Conservation (phyloP, 1,140 invertebrate species). For the Phortica variegata region DNA sequence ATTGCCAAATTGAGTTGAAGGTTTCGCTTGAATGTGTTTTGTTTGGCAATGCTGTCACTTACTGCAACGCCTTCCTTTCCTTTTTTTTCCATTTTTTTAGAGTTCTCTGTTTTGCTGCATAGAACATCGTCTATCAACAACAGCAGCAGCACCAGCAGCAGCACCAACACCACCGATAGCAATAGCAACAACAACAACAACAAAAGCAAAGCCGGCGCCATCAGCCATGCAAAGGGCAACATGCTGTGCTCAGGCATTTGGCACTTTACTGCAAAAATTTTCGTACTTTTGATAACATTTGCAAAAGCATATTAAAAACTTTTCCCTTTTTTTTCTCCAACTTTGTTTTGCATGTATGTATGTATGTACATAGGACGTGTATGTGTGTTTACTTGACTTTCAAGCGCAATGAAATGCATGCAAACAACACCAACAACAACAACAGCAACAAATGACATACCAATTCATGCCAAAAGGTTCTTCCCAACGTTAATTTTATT, state of each 20-base stretch:
- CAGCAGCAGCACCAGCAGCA: too few species aligned
- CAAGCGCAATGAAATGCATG: too few species aligned
- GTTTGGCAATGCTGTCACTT: conserved; percentile 32
- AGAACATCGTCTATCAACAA: background rate
- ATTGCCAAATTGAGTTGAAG: conserved; percentile 55
- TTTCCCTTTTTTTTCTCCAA: conserved; percentile 30
- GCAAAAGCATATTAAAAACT: conserved; percentile 53
- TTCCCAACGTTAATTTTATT: too few species aligned
- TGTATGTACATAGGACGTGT: too few species aligned
- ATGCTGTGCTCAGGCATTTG: conserved; percentile 31
- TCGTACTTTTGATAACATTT: conserved; percentile 55
- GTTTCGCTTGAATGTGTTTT: conserved; percentile 54
- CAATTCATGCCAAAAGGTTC: too few species aligned
- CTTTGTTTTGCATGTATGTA: too few species aligned
- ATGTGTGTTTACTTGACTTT: too few species aligned
- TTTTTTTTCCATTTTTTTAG: background rate
- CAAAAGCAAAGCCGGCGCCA: conserved; percentile 23
- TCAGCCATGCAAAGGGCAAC: background rate
- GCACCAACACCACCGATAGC: conserved; percentile 21
- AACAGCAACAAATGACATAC: too few species aligned
- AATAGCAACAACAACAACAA: too few species aligned
- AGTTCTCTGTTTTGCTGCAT: background rate
- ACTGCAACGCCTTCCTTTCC: background rate
- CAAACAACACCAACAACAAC: too few species aligned
- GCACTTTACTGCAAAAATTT: conserved; percentile 49